Percentiles rank a stretch among this genome's conserved stretches.
phyloP scores from a whole-genome alignment of 2,888 invertebrate genomes.

The Tolmerus cingulatus region DNA sequence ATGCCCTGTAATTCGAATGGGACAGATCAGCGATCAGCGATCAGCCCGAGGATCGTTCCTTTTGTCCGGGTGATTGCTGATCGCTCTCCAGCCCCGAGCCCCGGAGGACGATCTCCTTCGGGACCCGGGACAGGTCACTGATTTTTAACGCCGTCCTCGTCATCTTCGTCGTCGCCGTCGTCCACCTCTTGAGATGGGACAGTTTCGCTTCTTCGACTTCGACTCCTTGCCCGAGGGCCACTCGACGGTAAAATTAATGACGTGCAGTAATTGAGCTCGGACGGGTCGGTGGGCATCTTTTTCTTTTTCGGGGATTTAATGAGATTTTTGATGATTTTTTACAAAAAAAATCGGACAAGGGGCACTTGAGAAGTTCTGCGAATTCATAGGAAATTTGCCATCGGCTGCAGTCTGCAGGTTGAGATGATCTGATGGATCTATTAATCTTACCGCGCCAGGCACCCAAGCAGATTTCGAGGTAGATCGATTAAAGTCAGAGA shows the following conservation, averaged over 20 bases:
- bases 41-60: constrained; percentile 33
- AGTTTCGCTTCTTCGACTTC: neutral
- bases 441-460: neutral
- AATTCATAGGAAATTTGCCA: neutral
- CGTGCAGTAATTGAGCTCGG: constrained; percentile 2
- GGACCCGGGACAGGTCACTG: neutral
- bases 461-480: neutral
- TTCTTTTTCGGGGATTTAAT: neutral
- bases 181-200: neutral
- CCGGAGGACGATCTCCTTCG: neutral
- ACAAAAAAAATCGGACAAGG: neutral
- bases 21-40: neutral
- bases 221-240: neutral
- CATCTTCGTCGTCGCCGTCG: neutral
- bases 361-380: neutral
- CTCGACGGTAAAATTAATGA: neutral
- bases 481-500: neutral
- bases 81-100: neutral
- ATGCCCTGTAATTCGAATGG: constrained; percentile 19
- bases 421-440: neutral
- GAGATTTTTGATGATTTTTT: neutral
- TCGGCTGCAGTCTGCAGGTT: neutral
- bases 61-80: constrained; percentile 22
- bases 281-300: neutral
- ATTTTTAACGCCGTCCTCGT: constrained; percentile 19